phyloP scores from a whole-genome alignment of 1,140 invertebrate genomes.

The Brachionus koreanus region DNA sequence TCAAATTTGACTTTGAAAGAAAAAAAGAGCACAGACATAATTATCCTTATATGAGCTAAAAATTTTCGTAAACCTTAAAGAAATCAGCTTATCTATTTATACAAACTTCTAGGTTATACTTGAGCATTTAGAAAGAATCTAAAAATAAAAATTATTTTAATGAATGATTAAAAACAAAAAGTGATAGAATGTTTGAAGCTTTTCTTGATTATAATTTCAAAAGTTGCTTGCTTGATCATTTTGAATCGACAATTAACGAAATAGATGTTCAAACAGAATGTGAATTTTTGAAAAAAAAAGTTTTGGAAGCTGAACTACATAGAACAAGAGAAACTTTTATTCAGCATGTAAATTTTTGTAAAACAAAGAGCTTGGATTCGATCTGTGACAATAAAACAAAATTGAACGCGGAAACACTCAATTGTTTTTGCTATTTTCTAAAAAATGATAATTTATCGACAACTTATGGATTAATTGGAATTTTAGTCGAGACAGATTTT shows the following conservation, averaged over 20 bases:
- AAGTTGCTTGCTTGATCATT: neutral
- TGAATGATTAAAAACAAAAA: neutral
- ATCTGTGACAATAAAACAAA: neutral
- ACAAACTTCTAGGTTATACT: neutral
- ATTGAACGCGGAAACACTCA: neutral
- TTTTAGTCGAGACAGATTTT: neutral
- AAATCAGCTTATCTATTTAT: slow-evolving; percentile 9
- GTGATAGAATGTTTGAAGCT: neutral
- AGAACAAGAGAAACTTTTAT: neutral
- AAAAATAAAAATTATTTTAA: neutral
- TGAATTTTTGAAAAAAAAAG: neutral
- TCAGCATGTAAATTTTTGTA: neutral
- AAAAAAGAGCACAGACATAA: slow-evolving; percentile 6
- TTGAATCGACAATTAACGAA: neutral
- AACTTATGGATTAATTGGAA: neutral
- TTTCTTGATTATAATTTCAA: neutral
- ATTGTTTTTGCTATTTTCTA: neutral
- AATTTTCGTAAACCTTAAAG: neutral
- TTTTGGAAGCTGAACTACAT: neutral
- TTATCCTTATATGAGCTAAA: neutral
- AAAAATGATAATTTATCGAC: neutral
- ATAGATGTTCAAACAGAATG: neutral
- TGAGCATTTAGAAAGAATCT: neutral
- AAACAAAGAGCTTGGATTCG: neutral
- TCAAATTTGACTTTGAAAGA: neutral